Percentiles rank a stretch among this genome's conserved stretches.
These are phyloP conservation scores for Eulemur albifrons DNA, from an alignment of 2,797 vertebrate genomes.

Conservation along the genomic window DNA sequence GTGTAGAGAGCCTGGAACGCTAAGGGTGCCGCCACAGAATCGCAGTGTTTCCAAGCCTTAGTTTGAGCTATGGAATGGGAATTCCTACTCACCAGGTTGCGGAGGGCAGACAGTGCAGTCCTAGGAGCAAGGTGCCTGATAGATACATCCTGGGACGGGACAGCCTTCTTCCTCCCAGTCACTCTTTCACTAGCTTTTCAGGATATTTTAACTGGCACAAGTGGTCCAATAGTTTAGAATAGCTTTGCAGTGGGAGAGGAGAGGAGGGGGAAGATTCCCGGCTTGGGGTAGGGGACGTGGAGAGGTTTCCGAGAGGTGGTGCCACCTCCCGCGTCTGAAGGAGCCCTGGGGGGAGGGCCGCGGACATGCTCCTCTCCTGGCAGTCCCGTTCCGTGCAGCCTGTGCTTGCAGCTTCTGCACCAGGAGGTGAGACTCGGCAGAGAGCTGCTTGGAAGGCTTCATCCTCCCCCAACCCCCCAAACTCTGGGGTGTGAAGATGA, in stretches of 20 bases:
- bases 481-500: slow-evolving; percentile 71
- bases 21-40: not conserved
- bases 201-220: not conserved
- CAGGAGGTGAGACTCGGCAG: slow-evolving; percentile 38
- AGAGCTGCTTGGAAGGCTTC: slow-evolving; percentile 64
- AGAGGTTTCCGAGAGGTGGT: not conserved
- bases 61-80: not conserved
- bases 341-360: not conserved
- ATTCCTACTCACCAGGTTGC: no score
- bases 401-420: not conserved
- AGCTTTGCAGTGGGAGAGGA: not conserved
- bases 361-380: not conserved
- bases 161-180: fast-evolving
- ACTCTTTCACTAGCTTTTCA: not conserved
- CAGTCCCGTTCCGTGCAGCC: slow-evolving; percentile 9
- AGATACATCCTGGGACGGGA: no score
- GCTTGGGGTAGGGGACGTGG: not conserved
- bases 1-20: not conserved
- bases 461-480: not conserved
- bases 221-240: not conserved
- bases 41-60: not conserved
- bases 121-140: not conserved
- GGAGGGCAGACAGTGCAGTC: not conserved
- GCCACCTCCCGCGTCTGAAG: not conserved
- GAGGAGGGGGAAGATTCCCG: not conserved